Percentiles rank a stretch among this genome's conserved stretches.
phyloP scores from a whole-genome alignment of 2,113 vertebrate species.

The Atrichornis clamosus region DNA sequence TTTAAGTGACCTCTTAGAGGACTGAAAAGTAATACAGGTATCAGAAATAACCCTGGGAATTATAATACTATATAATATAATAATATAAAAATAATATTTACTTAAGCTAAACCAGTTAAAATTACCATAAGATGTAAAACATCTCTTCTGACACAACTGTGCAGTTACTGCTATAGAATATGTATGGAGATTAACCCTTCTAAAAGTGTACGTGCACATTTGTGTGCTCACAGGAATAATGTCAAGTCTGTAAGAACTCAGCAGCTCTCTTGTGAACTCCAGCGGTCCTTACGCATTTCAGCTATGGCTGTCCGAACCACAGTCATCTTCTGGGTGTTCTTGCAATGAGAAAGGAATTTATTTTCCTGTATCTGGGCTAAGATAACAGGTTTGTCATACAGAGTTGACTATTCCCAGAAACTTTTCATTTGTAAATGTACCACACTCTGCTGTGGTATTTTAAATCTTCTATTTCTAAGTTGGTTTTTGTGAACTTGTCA shows the following conservation, averaged over 20 bases:
- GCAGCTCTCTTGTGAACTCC: background rate
- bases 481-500: constrained; percentile 23
- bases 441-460: background rate
- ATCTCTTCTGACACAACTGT: background rate
- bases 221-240: background rate
- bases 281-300: background rate
- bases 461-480: constrained; percentile 28
- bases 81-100: no score
- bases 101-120: background rate
- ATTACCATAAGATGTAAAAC: background rate
- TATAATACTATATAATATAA: no score
- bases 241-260: background rate
- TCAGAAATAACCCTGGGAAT: background rate
- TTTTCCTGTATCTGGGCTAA: background rate
- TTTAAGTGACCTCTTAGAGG: background rate
- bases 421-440: background rate
- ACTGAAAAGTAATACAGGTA: background rate
- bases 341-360: background rate
- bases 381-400: background rate
- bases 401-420: constrained; percentile 12
- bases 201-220: background rate
- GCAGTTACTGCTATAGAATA: background rate
- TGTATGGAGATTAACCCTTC: background rate
- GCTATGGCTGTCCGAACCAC: background rate
- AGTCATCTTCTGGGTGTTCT: background rate